phyloP scores from a whole-genome alignment of 2,113 vertebrate species.

The Pterocles gutturalis region DNA sequence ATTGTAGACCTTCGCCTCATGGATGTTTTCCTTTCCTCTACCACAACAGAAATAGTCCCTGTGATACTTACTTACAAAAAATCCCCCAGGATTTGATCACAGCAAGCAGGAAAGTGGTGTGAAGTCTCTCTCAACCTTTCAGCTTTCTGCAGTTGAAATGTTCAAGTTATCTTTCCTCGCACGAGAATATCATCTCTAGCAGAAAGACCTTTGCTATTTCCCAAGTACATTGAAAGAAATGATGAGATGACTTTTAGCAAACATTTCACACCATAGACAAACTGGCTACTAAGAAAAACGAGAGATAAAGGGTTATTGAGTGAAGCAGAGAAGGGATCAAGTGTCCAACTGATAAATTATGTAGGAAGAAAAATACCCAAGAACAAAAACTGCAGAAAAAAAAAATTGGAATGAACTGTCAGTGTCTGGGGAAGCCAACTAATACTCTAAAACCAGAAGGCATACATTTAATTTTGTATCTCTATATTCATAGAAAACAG shows the following conservation, averaged over 20 bases:
- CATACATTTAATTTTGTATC: neutral
- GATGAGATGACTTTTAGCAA: neutral
- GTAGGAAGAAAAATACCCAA: neutral
- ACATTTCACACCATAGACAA: neutral
- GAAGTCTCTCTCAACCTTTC: neutral
- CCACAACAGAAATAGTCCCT: neutral
- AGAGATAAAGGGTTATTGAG: neutral
- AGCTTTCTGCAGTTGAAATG: neutral
- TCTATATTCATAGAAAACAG: neutral
- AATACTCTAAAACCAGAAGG: neutral
- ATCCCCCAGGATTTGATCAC: neutral
- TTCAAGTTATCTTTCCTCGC: neutral
- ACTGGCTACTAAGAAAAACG: neutral
- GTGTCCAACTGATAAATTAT: neutral
- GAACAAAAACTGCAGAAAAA: neutral
- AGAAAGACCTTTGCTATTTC: constrained; percentile 30
- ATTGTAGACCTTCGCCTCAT: neutral
- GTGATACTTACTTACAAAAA: neutral
- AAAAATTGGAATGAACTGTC: neutral
- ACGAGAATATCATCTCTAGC: neutral
- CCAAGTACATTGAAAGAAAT: neutral
- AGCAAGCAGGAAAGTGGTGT: neutral
- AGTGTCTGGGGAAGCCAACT: neutral
- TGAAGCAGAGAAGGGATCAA: constrained; percentile 2
- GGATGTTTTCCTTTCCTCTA: neutral